Evolutionary conservation across 2,888 invertebrate genomes (phyloP).

Genomic region (Aspidiotus destructor): DNA sequence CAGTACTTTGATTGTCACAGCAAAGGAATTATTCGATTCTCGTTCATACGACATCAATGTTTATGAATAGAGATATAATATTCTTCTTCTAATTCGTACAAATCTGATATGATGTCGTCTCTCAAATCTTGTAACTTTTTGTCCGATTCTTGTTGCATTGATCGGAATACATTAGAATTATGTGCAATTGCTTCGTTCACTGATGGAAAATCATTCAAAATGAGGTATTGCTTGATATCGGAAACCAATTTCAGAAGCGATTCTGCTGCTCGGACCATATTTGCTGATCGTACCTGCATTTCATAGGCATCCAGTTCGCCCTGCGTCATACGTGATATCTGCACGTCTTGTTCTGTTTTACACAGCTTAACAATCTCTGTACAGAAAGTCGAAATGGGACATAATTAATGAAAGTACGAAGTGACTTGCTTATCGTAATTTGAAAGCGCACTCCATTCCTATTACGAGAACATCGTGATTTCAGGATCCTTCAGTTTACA

Average conservation of each 20-base stretch:
- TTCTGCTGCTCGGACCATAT: constrained; percentile 94
- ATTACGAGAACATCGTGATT: not conserved
- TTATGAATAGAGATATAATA: constrained; percentile 80
- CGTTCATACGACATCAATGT: constrained; percentile 39
- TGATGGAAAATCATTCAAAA: constrained; percentile 95
- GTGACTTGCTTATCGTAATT: not conserved
- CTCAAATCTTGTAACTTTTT: constrained; percentile 81
- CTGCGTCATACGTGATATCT: constrained; percentile 79
- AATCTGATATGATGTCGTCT: constrained; percentile 90
- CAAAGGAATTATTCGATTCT: too few species aligned
- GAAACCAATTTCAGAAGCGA: constrained; percentile 94
- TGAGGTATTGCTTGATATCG: constrained; percentile 94
- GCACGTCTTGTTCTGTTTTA: constrained; percentile 72
- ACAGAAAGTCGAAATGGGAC: constrained; percentile 38
- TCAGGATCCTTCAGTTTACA: not conserved
- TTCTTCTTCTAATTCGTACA: constrained; percentile 86
- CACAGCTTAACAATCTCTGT: constrained; percentile 81
- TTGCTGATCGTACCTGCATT: constrained; percentile 93
- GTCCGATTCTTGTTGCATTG: constrained; percentile 86
- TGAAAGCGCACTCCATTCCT: too few species aligned
- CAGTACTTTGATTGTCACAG: too few species aligned
- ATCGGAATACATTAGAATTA: constrained; percentile 78
- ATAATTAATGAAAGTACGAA: constrained; percentile 5
- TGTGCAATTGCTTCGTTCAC: constrained; percentile 95
- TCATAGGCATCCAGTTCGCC: constrained; percentile 92